A percentile compares a stretch with the other conserved stretches of the same genome.
phyloP scores from a whole-genome alignment of 2,113 vertebrate genomes.

The Vulpes lagopus region DNA sequence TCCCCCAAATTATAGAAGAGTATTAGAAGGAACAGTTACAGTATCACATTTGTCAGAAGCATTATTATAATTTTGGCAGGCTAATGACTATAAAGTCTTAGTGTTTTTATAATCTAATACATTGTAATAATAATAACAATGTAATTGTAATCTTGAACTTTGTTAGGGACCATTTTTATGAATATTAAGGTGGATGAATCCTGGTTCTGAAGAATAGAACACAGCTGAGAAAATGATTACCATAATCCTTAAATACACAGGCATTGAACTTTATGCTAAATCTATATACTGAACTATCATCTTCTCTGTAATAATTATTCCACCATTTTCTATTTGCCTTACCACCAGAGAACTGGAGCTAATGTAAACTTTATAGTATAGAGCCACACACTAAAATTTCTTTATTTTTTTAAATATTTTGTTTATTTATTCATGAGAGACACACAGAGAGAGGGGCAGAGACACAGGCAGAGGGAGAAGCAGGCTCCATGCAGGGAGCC shows the following conservation, averaged over 20 bases:
- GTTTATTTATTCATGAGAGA: too few relatives aligned
- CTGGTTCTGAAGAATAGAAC: slow-evolving; percentile 37
- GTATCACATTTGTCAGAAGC: slow-evolving; percentile 46
- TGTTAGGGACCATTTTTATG: slow-evolving; percentile 53
- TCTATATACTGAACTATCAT: not conserved
- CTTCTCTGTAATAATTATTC: slow-evolving; percentile 42
- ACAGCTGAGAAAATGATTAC: slow-evolving; percentile 44
- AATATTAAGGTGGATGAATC: slow-evolving; percentile 60
- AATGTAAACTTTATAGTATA: slow-evolving; percentile 48
- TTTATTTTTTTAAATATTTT: too few relatives aligned
- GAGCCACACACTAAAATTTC: slow-evolving; percentile 37
- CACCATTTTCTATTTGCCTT: slow-evolving; percentile 54
- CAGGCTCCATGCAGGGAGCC: too few relatives aligned
- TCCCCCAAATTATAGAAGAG: not conserved
- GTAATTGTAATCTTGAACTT: slow-evolving; percentile 69
- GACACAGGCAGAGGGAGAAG: too few relatives aligned
- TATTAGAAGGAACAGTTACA: slow-evolving; percentile 49
- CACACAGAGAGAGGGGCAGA: too few relatives aligned
- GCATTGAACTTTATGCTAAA: slow-evolving; percentile 6
- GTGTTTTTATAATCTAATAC: slow-evolving; percentile 48
- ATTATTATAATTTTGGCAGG: slow-evolving; percentile 61
- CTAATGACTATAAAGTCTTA: slow-evolving; percentile 35
- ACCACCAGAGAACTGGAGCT: not conserved
- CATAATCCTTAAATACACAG: slow-evolving; percentile 60
- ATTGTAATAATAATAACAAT: slow-evolving; percentile 53